Evolutionary conservation across 2,113 vertebrate species (phyloP).

Genomic region (Notechis scutatus): DNA sequence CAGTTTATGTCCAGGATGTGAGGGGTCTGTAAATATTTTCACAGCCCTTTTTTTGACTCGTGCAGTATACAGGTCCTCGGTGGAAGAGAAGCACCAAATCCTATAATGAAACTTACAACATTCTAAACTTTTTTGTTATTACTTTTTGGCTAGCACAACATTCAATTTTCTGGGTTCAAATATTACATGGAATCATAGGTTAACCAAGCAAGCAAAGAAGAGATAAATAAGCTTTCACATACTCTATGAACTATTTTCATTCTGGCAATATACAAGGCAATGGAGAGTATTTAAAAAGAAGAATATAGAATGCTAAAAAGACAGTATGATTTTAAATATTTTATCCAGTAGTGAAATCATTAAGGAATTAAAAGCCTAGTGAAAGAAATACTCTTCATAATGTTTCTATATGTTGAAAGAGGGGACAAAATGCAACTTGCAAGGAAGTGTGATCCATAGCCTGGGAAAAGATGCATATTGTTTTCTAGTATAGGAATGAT

Average conservation of each 20-base stretch:
- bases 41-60: too few species aligned
- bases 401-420: background rate
- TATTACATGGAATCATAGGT: background rate
- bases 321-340: background rate
- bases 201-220: background rate
- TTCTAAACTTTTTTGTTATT: background rate
- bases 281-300: background rate
- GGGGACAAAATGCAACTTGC: background rate
- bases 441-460: background rate
- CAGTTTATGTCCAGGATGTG: too few species aligned
- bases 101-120: background rate
- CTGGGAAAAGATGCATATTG: background rate
- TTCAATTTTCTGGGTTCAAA: background rate
- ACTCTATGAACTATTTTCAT: background rate
- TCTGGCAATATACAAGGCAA: background rate
- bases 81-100: background rate
- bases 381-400: background rate
- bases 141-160: background rate
- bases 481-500: background rate
- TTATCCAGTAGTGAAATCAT: background rate
- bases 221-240: background rate
- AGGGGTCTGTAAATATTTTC: too few species aligned
- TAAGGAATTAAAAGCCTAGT: background rate
- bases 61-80: too few species aligned
- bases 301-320: background rate